Conservation (phyloP, 2,797 vertebrate genomes). For the Chaunax sp. region DNA sequence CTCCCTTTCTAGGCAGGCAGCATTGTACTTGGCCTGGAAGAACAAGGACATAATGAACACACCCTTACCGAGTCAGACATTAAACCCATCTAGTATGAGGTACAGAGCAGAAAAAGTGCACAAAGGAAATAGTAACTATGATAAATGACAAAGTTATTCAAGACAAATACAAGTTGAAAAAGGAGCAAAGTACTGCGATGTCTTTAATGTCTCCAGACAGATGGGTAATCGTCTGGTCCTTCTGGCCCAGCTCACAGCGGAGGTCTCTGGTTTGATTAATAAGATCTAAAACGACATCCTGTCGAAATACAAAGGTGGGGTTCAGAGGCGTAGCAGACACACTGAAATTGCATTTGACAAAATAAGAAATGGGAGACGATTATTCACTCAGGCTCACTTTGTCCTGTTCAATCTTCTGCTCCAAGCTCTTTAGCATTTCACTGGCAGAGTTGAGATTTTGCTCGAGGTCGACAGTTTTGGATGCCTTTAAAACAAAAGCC, state of each 20-base stretch:
- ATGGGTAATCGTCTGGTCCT: conserved; percentile 84
- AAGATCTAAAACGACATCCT: conserved; percentile 91
- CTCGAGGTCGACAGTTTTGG: conserved; percentile 72
- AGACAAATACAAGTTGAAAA: conserved; percentile 5
- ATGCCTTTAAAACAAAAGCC: conserved; percentile 49
- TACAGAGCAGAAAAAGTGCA: not conserved
- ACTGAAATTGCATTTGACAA: not conserved
- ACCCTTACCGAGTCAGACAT: not conserved
- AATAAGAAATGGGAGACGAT: not conserved
- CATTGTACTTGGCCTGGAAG: conserved; percentile 86
- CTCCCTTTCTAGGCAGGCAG: conserved; percentile 85
- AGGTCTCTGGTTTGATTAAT: conserved; percentile 92
- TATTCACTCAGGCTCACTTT: conserved; percentile 80
- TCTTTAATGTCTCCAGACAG: conserved; percentile 89
- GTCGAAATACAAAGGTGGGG: conserved; percentile 42
- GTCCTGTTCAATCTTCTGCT: conserved; percentile 89
- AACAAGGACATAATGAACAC: conserved; percentile 6
- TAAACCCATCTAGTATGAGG: not conserved
- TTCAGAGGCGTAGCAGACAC: not conserved
- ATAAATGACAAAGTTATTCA: not conserved
- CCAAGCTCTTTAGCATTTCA: conserved; percentile 79
- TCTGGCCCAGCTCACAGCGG: conserved; percentile 85
- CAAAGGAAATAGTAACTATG: not conserved
- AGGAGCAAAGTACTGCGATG: conserved; percentile 81
- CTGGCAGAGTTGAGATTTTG: conserved; percentile 80